A percentile compares a stretch with the other conserved stretches of the same genome.
Conservation (phyloP, 2,797 vertebrate genomes). For the Halcyon smyrnensis region DNA sequence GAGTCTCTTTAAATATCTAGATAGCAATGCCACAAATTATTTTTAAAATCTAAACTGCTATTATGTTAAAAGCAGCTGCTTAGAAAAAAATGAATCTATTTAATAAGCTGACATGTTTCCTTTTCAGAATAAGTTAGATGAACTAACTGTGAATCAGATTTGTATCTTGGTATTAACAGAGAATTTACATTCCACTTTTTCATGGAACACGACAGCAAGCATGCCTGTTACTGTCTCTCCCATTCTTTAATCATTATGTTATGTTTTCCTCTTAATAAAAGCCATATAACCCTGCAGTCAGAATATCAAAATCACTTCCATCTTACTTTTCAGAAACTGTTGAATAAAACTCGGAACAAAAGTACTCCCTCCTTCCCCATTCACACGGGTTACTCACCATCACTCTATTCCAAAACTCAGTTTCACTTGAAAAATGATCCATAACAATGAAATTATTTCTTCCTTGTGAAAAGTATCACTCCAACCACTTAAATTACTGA, state of each 20-base stretch:
- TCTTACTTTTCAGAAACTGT: slow-evolving; percentile 71
- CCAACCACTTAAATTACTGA: slow-evolving; percentile 58
- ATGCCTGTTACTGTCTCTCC: slow-evolving; percentile 31
- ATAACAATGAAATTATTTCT: slow-evolving; percentile 62
- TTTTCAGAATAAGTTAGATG: slow-evolving; percentile 5
- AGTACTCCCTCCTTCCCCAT: slow-evolving; percentile 44
- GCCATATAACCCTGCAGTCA: slow-evolving; percentile 40
- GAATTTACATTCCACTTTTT: slow-evolving; percentile 38
- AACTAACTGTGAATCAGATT: slow-evolving; percentile 43
- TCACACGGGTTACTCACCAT: slow-evolving; percentile 76
- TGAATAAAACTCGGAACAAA: slow-evolving; percentile 50
- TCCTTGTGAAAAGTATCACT: slow-evolving; percentile 59
- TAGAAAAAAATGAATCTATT: slow-evolving; percentile 9
- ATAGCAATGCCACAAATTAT: background rate
- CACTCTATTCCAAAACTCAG: slow-evolving; percentile 76
- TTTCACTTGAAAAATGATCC: slow-evolving; percentile 73
- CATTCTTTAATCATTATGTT: slow-evolving; percentile 31
- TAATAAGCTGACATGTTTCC: background rate
- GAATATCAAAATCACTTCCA: slow-evolving; percentile 63
- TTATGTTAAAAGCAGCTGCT: slow-evolving; percentile 22
- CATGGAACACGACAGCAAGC: background rate
- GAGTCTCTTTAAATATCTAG: background rate
- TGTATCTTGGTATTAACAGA: slow-evolving; percentile 17
- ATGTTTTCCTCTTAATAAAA: slow-evolving; percentile 66
- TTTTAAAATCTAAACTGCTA: background rate